A percentile compares a stretch with the other conserved stretches of the same genome.
These are phyloP conservation scores for Crocidura indochinensis DNA, from an alignment of 2,797 vertebrate species.

Conservation along the genomic window DNA sequence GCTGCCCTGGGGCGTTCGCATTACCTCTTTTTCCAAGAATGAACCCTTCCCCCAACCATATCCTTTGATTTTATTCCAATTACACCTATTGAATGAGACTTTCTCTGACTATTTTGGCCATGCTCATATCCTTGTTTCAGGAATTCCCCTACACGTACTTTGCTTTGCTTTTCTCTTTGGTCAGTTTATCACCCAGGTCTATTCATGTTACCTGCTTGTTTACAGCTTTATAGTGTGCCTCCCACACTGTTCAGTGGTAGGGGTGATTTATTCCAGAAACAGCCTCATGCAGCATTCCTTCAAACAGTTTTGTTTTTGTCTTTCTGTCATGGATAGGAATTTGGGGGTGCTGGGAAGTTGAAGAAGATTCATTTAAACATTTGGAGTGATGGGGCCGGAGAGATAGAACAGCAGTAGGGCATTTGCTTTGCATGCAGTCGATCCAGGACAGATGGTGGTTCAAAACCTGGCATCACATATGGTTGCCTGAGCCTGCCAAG, in stretches of 20 bases:
- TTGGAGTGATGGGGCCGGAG: no score
- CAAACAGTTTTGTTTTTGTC: not conserved
- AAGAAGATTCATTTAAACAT: not conserved
- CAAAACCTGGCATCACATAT: no score
- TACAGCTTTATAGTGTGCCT: not conserved
- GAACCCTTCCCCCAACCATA: not conserved
- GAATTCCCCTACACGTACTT: no score
- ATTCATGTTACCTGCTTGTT: not conserved
- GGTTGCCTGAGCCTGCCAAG: no score
- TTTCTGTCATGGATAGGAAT: not conserved
- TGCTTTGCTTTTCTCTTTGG: not conserved
- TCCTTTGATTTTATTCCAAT: conserved; percentile 9
- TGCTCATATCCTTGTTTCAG: no score
- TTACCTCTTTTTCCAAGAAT: not conserved
- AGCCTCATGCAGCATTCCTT: not conserved
- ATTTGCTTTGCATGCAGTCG: no score
- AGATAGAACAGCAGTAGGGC: no score
- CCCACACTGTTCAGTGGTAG: not conserved
- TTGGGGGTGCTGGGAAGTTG: conserved; percentile 3
- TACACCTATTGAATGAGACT: not conserved
- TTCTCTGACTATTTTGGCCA: not conserved
- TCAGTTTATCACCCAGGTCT: not conserved
- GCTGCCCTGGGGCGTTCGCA: not conserved
- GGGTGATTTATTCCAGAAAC: not conserved
- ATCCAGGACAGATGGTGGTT: no score